Evolutionary conservation across 53 echinoderm and acorn worm genomes (phyloP).

Genomic region (Holothuria scabra): DNA sequence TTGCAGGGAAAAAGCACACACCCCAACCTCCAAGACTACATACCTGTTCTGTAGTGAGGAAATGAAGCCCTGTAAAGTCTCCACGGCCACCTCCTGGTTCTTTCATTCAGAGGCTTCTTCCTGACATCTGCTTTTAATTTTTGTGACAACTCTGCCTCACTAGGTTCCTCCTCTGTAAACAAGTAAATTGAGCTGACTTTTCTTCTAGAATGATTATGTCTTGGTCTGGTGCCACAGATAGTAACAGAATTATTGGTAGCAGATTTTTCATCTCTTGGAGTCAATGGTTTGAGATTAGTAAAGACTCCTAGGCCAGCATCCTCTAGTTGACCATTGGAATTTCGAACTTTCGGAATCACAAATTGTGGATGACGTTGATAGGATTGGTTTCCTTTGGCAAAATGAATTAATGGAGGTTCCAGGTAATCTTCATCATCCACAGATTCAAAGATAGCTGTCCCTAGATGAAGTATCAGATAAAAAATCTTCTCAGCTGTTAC

Average conservation of each 20-base stretch:
- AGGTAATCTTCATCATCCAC: slow-evolving; percentile 23
- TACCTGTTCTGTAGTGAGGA: too few species aligned
- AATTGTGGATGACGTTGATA: slow-evolving; percentile 15
- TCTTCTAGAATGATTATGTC: too few species aligned
- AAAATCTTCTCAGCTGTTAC: too few species aligned
- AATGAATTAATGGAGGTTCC: neutral
- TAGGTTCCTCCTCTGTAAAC: slow-evolving; percentile 21
- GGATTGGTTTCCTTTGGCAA: neutral
- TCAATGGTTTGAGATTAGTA: slow-evolving; percentile 4
- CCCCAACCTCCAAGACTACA: too few species aligned
- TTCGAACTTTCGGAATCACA: slow-evolving; percentile 30
- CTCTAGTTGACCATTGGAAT: slow-evolving; percentile 33
- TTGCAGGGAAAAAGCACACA: too few species aligned
- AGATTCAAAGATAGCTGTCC: slow-evolving; percentile 8
- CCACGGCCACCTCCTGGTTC: neutral
- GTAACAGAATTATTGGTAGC: neutral
- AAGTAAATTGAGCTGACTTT: neutral
- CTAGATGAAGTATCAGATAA: neutral
- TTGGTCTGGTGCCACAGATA: slow-evolving; percentile 19
- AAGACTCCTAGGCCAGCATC: slow-evolving; percentile 9
- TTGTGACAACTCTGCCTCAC: neutral
- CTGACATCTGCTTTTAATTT: slow-evolving; percentile 9
- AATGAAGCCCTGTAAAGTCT: too few species aligned
- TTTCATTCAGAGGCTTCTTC: slow-evolving; percentile 25
- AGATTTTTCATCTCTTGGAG: slow-evolving; percentile 6